A percentile compares a stretch with the other conserved stretches of the same genome.
Evolutionary conservation across 2,888 invertebrate genomes (phyloP).

Genomic region (Muscina levida): DNA sequence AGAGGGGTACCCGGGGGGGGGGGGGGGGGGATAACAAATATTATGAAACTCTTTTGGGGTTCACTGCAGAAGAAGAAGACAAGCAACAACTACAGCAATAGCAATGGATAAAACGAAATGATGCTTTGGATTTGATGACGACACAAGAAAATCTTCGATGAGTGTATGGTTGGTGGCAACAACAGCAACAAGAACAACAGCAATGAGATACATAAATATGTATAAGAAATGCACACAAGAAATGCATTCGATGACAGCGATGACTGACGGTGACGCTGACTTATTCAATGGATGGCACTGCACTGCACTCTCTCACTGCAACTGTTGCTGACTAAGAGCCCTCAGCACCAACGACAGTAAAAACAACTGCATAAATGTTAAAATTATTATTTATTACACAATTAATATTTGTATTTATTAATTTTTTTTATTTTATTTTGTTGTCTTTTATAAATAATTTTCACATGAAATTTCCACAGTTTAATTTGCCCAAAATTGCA

Average conservation of each 20-base stretch:
- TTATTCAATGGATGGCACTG: conserved; percentile 15
- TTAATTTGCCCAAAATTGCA: too few species aligned
- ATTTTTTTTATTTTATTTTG: conserved; percentile 5
- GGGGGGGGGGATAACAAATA: conserved; percentile 18
- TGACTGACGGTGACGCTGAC: too few species aligned
- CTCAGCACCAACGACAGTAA: neutral
- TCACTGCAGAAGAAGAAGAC: conserved; percentile 9
- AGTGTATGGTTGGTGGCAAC: too few species aligned
- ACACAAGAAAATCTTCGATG: conserved; percentile 50
- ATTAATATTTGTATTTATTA: too few species aligned
- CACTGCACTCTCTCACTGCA: too few species aligned
- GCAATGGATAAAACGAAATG: conserved; percentile 6
- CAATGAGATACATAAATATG: neutral
- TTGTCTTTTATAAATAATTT: neutral
- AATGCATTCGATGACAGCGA: conserved; percentile 28
- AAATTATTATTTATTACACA: conserved; percentile 8
- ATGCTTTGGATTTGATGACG: conserved; percentile 61
- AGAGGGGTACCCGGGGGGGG: neutral
- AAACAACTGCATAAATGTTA: conserved; percentile 8
- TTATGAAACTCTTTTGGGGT: conserved; percentile 54
- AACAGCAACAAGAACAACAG: neutral
- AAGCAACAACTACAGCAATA: conserved; percentile 2
- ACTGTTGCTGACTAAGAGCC: conserved; percentile 53
- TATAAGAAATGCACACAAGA: too few species aligned
- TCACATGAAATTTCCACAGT: conserved; percentile 46